Base-by-base conservation (phyloP, 2,113 vertebrate genomes). In the Caranx ignobilis region DNA sequence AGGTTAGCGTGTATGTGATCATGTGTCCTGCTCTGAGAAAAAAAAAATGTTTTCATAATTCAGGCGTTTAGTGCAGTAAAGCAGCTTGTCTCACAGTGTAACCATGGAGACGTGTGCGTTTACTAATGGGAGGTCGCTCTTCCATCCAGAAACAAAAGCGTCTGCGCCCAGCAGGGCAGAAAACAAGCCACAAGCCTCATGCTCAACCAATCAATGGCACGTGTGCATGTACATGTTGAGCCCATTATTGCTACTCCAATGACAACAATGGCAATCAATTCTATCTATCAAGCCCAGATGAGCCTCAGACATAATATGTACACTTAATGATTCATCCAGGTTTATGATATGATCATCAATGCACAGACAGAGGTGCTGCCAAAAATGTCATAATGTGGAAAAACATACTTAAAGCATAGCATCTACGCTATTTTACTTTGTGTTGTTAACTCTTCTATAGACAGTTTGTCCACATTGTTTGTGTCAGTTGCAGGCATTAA, bases 11-110 rank as follows among this genome's bases (percentile, higher is more conserved):
- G 26, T 55, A 18, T 57, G 26, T 47, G 56, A 26, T 32, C 5
- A 12, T 73, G 11, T 81, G 79, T 64, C 81, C 66, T 71, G 77
- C 61, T 79, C 67, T 64, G 84, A 85, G 88, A 54, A 64, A 64
- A 85, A 85, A 89, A 54, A 64, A 64, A 70, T 71, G 69, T 82
- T 86, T 90, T 83, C 88, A 91, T 91, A 89, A 91, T 91, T 91
- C 81, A 91, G 67, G 18, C 78, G 9, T 61, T 85, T 75, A 82
- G 84, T 80, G 83, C 65, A 87, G 62, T 61, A 81, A 90, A 86
- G 69, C 85, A 52, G 79, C 73, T 66, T 64, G 76, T 84, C 83
- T 89, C 3, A 31, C 11, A 34, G 32, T 0, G 81, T 92, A 83
- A 84, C 92, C 87, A 92, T 91, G 86, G 89, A 26, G 81, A 93